Evolutionary conservation across 2,888 invertebrate species (phyloP), one percentile per base, ranked within the genome.

Genomic region (Synergus japonicus): DNA sequence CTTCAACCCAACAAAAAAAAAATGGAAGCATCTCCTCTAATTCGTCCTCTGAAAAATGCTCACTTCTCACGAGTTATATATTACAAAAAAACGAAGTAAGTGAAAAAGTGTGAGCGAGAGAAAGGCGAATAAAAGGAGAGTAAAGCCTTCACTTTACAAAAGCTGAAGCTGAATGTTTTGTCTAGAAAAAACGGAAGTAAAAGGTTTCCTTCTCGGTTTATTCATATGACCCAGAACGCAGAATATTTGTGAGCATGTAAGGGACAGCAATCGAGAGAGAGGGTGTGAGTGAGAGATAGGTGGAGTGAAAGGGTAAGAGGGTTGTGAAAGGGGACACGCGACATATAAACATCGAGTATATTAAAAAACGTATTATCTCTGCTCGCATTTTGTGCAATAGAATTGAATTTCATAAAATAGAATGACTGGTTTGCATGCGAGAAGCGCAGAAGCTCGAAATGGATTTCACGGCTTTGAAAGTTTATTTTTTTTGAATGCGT

Each of bases 331-430:
- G 89, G 88, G 90, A 90, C 90, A 90, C 89, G 90, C 90, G 90
- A 91, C 90, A 90, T 89, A 88, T 89, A 91, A 87, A 91, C 89
- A 90, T 86, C 86, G 86, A 90, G 86, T 88, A 89, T 37, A 83
- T 81, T 79, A 76, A 84, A 83, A 81, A 85, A 83, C 76, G 76
- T 83, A 82, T 82, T 63, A 83, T 67, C 82, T 76, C 78, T 82
- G 69, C 78, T 79, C 64, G 76, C 78, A 46, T 46, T 13, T 13
- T 46, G 69, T 69, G 63, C 65, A 64, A 78, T 80, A 15, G 2
- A 46, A 46, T 46, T 46, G 46, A 46, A 46, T 13, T 46, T 46
- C 10, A 46, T 46, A 46, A 46, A 46, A 13, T 46, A 46, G 2
- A 22, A 60, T 22, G 2, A 18, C 18, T 18, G 8, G 18, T 60